These are phyloP conservation scores for Steinernema scapterisci DNA, from an alignment of 2,888 invertebrate species.

Conservation along the genomic window DNA sequence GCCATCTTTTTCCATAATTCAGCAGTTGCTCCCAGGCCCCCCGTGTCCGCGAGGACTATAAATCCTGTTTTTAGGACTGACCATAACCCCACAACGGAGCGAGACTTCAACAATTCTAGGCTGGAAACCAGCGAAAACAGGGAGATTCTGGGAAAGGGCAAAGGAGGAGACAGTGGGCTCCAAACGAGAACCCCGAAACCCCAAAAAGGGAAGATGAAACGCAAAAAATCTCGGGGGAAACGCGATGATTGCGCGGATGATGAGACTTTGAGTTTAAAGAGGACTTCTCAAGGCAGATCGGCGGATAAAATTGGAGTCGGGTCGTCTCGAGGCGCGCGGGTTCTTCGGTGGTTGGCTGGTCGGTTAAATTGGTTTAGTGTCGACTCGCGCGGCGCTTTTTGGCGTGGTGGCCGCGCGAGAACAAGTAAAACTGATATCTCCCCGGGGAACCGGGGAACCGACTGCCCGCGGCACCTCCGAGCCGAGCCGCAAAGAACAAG, in stretches of 20 bases:
- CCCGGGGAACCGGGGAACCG: conserved; percentile 25
- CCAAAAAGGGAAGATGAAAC: no score
- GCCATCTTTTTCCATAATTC: no score
- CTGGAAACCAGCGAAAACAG: no score
- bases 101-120: no score
- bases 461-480: background rate
- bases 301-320: conserved; percentile 29
- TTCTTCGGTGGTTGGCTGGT: conserved; percentile 6
- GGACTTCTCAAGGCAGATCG: conserved; percentile 7
- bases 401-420: conserved; percentile 25
- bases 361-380: conserved; percentile 32
- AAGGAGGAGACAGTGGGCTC: no score
- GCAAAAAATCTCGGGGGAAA: conserved; percentile 11
- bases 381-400: conserved; percentile 32
- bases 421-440: conserved; percentile 31
- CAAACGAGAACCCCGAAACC: no score
- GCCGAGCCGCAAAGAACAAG: conserved; percentile 3
- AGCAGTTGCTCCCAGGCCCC: no score
- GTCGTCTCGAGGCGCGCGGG: conserved; percentile 24
- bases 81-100: no score
- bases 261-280: conserved; percentile 22
- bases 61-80: no score
- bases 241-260: conserved; percentile 29
- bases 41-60: no score
- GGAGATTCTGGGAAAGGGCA: no score